phyloP scores from a whole-genome alignment of 64 coral and sea anemone genomes.

The Trachythela sp. region DNA sequence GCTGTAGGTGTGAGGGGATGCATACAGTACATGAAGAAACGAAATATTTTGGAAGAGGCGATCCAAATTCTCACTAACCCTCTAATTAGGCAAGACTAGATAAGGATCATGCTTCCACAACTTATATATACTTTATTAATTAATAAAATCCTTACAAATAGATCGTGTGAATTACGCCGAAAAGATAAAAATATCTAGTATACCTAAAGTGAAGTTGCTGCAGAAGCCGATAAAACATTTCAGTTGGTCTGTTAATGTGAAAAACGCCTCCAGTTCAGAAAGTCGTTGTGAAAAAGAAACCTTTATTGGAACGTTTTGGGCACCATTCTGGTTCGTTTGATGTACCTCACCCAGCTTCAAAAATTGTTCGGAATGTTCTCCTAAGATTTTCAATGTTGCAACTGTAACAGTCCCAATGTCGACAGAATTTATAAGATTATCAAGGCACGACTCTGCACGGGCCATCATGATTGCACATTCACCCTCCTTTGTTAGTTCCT shows the following conservation, averaged over 20 bases:
- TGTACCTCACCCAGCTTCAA: not conserved
- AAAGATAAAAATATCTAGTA: not conserved
- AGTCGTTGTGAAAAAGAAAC: not conserved
- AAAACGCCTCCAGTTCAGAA: not conserved
- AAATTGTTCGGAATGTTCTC: not conserved
- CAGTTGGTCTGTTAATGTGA: not conserved
- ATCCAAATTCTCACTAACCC: too few relatives aligned
- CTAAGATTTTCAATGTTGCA: not conserved
- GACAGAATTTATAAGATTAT: not conserved
- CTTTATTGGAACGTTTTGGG: not conserved
- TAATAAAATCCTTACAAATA: too few relatives aligned
- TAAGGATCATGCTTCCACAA: too few relatives aligned
- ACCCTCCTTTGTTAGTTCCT: not conserved
- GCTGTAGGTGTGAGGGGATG: too few relatives aligned
- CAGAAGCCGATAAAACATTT: not conserved
- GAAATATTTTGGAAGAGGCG: too few relatives aligned
- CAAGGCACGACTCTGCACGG: not conserved
- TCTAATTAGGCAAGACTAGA: too few relatives aligned
- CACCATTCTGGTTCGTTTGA: not conserved
- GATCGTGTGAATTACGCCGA: too few relatives aligned
- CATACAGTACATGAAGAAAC: too few relatives aligned
- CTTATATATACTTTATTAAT: too few relatives aligned
- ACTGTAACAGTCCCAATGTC: not conserved
- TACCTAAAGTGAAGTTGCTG: not conserved
- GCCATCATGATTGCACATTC: not conserved